Evolutionary conservation across 2,113 vertebrate genomes (phyloP), one percentile per base, ranked within the genome.

Genomic region (Bagarius yarrelli): DNA sequence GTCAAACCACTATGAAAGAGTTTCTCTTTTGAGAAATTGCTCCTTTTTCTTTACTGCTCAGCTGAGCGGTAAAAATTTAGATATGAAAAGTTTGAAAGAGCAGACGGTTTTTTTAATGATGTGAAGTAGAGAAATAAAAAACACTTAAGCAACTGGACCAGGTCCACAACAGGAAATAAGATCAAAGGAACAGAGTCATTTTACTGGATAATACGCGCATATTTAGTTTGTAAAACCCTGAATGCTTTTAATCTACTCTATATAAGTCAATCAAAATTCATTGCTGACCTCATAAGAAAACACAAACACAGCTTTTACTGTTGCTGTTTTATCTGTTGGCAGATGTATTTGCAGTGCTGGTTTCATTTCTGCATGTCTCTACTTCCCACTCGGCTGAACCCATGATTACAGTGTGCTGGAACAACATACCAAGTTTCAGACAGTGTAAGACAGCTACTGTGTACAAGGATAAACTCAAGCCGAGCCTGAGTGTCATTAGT

Each of bases 51-150:
- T 53, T 21, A 73, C 78, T 80, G 72, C 34, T 76, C 61, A 59
- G 53, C 8, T 19, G 53, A 59, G 64, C 8, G 18, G 36, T 40
- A 36, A 57, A 32, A 12, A 73, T 52, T 25, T n/a, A 21, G 55
- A 55, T 75, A 34, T 34, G 67, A 40, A 53, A n/a, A 25, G 40
- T 25, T 14, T 21, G 13, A 67, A 79, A 44, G 47, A 59, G 50
- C 76, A 76, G 64, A 80, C 6, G 11, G 25, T 9, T 87, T 34
- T 82, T 88, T 87, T 85, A 81, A 86, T 50, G 64, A 27, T 73
- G 44, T 83, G 30, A 84, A 87, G 88, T 88, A 83, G 81, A 87
- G 30, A 84, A 87, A 88, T 88, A 83, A 82, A 87, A 87, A 80
- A 87, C 53, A 84, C 78, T 83, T 13, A 11, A 81, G 53, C 76